phyloP scores from a whole-genome alignment of 2,113 vertebrate species.

The pig (Sus scrofa) region DNA sequence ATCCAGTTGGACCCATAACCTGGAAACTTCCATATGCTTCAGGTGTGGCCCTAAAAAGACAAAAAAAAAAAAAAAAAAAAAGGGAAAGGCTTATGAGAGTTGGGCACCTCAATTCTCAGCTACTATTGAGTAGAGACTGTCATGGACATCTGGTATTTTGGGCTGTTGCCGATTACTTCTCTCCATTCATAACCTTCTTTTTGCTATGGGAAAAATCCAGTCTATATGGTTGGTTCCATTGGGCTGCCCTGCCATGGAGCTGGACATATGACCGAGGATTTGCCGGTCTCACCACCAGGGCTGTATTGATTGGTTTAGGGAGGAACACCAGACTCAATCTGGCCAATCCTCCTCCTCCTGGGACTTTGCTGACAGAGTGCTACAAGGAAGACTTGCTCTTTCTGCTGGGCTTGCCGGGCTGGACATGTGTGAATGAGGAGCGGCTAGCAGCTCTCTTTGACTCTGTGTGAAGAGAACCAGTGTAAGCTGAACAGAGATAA shows the following conservation, averaged over 20 bases:
- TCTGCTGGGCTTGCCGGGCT: background rate
- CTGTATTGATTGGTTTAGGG: background rate
- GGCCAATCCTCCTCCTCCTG: background rate
- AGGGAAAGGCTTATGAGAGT: background rate
- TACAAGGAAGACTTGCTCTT: background rate
- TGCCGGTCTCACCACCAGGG: background rate
- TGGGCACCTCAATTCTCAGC: background rate
- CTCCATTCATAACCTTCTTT: background rate
- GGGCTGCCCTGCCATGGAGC: background rate
- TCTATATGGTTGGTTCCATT: background rate
- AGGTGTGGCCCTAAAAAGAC: too few relatives aligned
- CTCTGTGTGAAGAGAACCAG: background rate
- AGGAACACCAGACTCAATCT: background rate
- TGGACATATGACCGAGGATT: background rate
- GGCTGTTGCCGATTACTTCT: background rate
- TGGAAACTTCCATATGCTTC: too few relatives aligned
- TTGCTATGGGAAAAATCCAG: background rate
- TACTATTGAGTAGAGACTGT: background rate
- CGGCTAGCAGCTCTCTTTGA: background rate
- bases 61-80: too few relatives aligned
- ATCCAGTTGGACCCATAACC: too few relatives aligned
- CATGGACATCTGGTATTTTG: background rate
- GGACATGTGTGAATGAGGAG: background rate
- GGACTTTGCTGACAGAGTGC: background rate
- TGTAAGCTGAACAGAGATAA: slow-evolving; percentile 17